These are phyloP conservation scores for Meandrina meandrites DNA, from an alignment of 92 coral and sea anemone genomes.

Conservation along the genomic window DNA sequence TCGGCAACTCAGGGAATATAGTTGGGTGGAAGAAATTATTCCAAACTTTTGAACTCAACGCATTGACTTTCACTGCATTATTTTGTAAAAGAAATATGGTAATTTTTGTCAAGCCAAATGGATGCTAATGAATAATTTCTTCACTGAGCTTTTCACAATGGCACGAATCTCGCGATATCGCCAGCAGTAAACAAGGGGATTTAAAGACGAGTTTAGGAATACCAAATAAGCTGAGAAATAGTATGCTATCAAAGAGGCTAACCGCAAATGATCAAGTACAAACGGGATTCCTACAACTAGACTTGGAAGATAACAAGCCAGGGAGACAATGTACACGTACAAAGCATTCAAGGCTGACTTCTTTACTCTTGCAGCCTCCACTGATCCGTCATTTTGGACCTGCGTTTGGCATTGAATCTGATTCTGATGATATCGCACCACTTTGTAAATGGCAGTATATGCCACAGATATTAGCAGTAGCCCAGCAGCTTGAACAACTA, in stretches of 20 bases:
- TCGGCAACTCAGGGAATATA: no score
- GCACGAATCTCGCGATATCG: constrained; percentile 16
- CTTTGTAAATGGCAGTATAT: background rate
- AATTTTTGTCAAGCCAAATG: background rate
- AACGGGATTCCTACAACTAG: background rate
- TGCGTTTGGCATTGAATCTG: constrained; percentile 8
- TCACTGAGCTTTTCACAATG: background rate
- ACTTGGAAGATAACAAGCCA: constrained; percentile 29
- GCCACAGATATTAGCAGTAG: background rate
- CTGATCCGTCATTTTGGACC: background rate
- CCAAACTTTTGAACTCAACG: no score
- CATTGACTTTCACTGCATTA: no score
- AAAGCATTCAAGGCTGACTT: constrained; percentile 12
- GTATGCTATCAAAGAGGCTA: background rate
- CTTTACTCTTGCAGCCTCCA: constrained; percentile 13
- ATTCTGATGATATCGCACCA: constrained; percentile 26
- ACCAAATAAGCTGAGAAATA: background rate
- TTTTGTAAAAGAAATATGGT: no score
- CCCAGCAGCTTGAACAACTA: background rate
- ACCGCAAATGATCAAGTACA: background rate
- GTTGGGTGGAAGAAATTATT: no score
- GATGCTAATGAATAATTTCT: background rate
- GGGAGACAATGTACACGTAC: background rate
- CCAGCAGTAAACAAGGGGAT: constrained; percentile 31
- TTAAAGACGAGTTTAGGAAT: constrained; percentile 7